phyloP scores from a whole-genome alignment of 2,113 vertebrate species.

The Trachemys scripta region DNA sequence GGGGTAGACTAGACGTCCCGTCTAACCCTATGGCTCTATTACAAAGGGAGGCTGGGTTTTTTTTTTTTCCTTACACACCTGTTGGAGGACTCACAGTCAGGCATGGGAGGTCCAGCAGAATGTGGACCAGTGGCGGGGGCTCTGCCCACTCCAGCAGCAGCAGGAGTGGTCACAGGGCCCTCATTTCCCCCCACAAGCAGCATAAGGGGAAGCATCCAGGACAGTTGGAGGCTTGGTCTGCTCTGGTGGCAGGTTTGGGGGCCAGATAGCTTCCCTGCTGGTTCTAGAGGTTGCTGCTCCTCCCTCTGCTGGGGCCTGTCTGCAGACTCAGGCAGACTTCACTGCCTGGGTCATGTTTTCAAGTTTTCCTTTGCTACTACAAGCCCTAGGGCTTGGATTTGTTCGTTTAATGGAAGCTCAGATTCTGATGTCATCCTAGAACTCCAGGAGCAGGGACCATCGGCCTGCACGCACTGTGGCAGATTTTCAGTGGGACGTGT shows the following conservation, averaged over 20 bases:
- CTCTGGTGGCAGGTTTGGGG: slow-evolving; percentile 27
- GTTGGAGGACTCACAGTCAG: not conserved
- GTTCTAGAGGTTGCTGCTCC: not conserved
- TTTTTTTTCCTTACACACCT: not conserved
- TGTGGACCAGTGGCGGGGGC: not conserved
- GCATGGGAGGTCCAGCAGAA: not conserved
- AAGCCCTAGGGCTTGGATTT: not conserved
- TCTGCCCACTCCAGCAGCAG: not conserved
- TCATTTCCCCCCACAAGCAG: not conserved
- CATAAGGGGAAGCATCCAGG: not conserved
- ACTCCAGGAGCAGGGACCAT: slow-evolving; percentile 44
- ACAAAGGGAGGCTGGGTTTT: not conserved
- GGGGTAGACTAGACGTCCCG: not conserved
- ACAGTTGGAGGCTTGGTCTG: not conserved
- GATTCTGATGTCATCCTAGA: slow-evolving; percentile 46
- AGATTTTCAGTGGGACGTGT: slow-evolving; percentile 44
- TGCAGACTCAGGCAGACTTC: slow-evolving; percentile 54
- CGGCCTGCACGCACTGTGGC: not conserved
- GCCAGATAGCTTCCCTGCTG: slow-evolving; percentile 10
- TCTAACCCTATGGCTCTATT: not conserved
- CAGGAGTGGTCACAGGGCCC: not conserved
- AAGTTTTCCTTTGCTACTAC: slow-evolving; percentile 36
- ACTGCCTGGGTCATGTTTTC: slow-evolving; percentile 42
- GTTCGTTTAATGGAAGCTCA: slow-evolving; percentile 64
- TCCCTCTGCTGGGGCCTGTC: slow-evolving; percentile 41